These are phyloP conservation scores for Hemicordylus capensis DNA, from an alignment of 2,113 vertebrate species.

Conservation along the genomic window DNA sequence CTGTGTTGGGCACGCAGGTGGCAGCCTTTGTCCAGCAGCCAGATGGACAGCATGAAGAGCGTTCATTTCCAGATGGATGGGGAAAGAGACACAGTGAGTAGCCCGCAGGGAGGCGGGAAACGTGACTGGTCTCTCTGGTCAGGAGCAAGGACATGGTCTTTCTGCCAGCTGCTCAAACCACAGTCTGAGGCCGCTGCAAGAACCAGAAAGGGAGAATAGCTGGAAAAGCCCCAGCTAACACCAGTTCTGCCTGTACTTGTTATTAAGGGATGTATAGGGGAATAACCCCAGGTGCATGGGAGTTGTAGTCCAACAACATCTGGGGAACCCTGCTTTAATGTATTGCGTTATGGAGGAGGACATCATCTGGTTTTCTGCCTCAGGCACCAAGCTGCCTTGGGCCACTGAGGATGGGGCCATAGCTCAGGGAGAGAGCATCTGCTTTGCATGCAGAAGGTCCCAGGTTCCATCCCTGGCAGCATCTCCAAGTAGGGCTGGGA, in stretches of 20 bases:
- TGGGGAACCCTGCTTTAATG: too few species aligned
- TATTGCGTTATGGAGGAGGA: not conserved
- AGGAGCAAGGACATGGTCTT: not conserved
- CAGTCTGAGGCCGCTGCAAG: not conserved
- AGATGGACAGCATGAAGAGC: not conserved
- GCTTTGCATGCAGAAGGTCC: too few species aligned
- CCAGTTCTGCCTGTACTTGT: not conserved
- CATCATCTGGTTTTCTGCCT: not conserved
- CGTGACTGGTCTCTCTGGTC: too few species aligned
- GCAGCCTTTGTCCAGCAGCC: not conserved
- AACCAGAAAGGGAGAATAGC: not conserved
- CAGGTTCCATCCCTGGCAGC: too few species aligned
- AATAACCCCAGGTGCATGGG: too few species aligned
- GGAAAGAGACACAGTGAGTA: not conserved
- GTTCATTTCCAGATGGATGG: slow-evolving; percentile 1
- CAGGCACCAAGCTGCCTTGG: not conserved
- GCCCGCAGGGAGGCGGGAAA: not conserved
- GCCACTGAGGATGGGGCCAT: too few species aligned
- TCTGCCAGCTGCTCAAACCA: not conserved
- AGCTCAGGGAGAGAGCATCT: too few species aligned
- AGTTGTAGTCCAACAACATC: too few species aligned
- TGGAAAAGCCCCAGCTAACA: not conserved
- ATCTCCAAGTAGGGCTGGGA: too few species aligned
- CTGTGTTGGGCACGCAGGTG: not conserved
- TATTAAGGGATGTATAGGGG: not conserved